phyloP scores from a whole-genome alignment of 2,797 vertebrate genomes.

The Nyctibius grandis region DNA sequence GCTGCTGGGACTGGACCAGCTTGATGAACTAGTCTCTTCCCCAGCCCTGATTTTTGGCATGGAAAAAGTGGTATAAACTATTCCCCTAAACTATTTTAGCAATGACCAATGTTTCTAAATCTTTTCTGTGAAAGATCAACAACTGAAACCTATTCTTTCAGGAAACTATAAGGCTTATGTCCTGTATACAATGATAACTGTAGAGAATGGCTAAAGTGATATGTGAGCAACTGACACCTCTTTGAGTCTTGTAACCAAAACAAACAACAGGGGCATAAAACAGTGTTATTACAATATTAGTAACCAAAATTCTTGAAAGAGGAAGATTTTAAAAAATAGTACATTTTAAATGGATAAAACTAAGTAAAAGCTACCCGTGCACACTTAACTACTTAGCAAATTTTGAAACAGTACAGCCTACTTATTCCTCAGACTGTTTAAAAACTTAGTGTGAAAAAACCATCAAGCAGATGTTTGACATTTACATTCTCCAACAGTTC shows the following conservation, averaged over 20 bases:
- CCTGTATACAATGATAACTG: not conserved
- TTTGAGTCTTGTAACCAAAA: not conserved
- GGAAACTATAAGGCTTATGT: not conserved
- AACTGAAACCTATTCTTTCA: not conserved
- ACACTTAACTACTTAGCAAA: not conserved
- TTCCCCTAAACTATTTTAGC: not conserved
- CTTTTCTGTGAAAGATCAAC: not conserved
- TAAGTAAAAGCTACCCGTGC: not conserved
- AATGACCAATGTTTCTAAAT: not conserved
- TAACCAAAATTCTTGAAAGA: not conserved
- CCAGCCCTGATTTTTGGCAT: not conserved
- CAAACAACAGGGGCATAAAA: not conserved
- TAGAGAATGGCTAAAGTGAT: not conserved
- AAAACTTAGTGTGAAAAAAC: not conserved
- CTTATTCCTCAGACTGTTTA: not conserved
- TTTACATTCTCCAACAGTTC: not conserved
- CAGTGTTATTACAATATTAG: not conserved
- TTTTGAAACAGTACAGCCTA: not conserved
- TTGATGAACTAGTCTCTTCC: not conserved
- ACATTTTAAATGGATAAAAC: not conserved
- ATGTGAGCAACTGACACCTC: not conserved
- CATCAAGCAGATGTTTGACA: not conserved
- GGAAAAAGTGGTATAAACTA: not conserved
- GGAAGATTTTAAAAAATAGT: not conserved
- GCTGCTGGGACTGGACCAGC: not conserved